These are phyloP conservation scores for Melanophora roralis DNA, from an alignment of 2,888 invertebrate genomes.

Conservation along the genomic window DNA sequence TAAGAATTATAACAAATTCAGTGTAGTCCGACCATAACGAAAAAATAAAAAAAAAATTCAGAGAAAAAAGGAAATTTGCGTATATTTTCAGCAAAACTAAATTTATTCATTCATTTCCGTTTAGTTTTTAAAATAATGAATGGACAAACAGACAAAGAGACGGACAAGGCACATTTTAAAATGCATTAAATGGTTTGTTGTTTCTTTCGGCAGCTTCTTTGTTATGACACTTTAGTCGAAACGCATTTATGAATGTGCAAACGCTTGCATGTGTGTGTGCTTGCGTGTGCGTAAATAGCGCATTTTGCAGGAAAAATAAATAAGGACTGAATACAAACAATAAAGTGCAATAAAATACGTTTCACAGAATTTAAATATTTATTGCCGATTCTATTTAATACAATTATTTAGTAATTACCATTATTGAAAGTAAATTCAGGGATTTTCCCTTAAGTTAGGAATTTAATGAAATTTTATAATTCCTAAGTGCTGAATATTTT, in stretches of 20 bases:
- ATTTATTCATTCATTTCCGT: constrained; percentile 45
- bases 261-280: neutral
- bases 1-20: constrained; percentile 7
- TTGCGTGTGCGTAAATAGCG: constrained; percentile 25
- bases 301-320: constrained; percentile 50
- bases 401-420: no score
- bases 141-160: neutral
- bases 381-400: no score
- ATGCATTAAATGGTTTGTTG: constrained; percentile 21
- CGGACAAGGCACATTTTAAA: neutral
- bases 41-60: neutral
- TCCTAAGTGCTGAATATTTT: no score
- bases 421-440: no score
- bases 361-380: no score
- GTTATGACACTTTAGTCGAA: neutral
- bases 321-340: neutral
- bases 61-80: constrained; percentile 28
- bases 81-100: constrained; percentile 18
- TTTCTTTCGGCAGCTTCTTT: constrained; percentile 3
- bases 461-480: no score
- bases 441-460: no score
- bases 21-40: constrained; percentile 36
- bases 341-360: no score
- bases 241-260: neutral
- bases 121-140: constrained; percentile 20